Conservation (phyloP, 2,113 vertebrate species). For the Epinephelus fuscoguttatus region DNA sequence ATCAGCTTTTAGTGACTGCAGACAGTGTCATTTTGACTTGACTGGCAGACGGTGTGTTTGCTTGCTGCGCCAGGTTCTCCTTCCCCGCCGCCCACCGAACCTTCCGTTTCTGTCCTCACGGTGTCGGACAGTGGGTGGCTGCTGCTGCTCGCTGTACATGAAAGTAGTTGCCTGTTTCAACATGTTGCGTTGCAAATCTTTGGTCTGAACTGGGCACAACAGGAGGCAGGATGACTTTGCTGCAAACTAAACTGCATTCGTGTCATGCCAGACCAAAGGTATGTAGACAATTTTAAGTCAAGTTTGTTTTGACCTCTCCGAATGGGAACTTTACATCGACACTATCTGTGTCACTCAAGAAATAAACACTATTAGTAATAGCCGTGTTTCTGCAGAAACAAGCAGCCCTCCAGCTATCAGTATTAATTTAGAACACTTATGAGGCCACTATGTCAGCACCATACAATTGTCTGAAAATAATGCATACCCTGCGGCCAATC, state of each 20-base stretch:
- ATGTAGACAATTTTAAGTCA: not conserved
- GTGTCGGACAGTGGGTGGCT: too few relatives aligned
- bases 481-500: not conserved
- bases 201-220: too few relatives aligned
- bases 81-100: too few relatives aligned
- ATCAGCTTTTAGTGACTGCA: too few relatives aligned
- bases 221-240: not conserved
- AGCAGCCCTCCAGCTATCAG: constrained; percentile 2
- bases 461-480: constrained; percentile 1
- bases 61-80: too few relatives aligned
- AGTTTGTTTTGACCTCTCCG: not conserved
- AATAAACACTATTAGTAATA: not conserved
- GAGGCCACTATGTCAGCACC: constrained; percentile 9
- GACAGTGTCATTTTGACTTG: too few relatives aligned
- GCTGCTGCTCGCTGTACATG: too few relatives aligned
- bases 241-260: not conserved
- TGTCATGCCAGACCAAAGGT: not conserved
- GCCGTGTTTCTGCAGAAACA: not conserved
- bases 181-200: too few relatives aligned
- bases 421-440: not conserved
- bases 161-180: too few relatives aligned
- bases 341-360: not conserved
- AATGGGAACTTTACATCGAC: not conserved
- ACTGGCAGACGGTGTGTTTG: too few relatives aligned
- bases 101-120: too few relatives aligned